A percentile compares a stretch with the other conserved stretches of the same genome.
Evolutionary conservation across 2,113 vertebrate genomes (phyloP).

Genomic region (Chaetodon auriga): DNA sequence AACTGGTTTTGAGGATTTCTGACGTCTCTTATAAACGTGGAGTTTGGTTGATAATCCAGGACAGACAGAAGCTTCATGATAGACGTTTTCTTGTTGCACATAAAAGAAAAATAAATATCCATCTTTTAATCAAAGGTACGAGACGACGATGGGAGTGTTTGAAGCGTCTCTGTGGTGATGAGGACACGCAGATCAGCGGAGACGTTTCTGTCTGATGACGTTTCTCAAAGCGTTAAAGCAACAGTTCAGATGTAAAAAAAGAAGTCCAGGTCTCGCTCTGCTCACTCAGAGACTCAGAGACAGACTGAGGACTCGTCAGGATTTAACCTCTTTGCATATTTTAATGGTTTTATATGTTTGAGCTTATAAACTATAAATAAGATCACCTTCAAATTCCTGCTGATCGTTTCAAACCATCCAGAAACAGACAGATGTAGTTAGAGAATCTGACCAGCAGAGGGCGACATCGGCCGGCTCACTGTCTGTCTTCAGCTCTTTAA

Average conservation of each 20-base stretch:
- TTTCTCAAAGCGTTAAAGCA: background rate
- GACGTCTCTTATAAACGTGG: background rate
- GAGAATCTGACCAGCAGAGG: background rate
- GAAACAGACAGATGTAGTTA: background rate
- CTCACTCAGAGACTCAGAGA: background rate
- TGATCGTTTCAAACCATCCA: background rate
- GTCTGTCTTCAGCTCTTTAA: background rate
- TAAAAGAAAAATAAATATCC: conserved; percentile 19
- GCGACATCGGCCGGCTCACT: no score
- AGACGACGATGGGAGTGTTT: conserved; percentile 50
- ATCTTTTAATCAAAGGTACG: conserved; percentile 55
- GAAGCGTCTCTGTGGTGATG: conserved; percentile 31
- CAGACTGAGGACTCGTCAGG: background rate
- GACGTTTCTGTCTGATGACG: background rate
- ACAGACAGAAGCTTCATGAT: background rate
- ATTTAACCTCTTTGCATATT: background rate
- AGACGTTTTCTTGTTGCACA: conserved; percentile 57
- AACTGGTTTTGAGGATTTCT: background rate
- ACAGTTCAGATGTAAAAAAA: background rate
- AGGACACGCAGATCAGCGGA: background rate
- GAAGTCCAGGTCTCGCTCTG: background rate
- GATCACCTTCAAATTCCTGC: background rate
- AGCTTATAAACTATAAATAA: background rate
- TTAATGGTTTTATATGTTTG: background rate
- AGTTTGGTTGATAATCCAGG: background rate